Evolutionary conservation across 1,140 invertebrate genomes (phyloP).

Genomic region (Drosophila ananassae): DNA sequence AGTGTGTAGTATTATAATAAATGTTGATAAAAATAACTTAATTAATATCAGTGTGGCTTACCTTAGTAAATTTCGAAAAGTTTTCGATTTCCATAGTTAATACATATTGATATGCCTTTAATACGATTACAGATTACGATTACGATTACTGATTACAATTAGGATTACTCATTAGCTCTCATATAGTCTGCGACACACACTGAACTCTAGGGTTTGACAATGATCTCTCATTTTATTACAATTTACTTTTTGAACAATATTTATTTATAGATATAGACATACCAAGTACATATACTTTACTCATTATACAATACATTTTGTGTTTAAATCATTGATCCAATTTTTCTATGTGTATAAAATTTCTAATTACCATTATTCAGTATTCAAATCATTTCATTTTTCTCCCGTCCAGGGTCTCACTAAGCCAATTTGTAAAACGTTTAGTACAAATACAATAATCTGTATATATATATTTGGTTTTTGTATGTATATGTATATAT

Average conservation of each 20-base stretch:
- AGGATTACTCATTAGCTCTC: conserved; percentile 49
- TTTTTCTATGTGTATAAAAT: conserved; percentile 79
- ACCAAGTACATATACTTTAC: conserved; percentile 62
- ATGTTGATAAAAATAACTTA: conserved; percentile 75
- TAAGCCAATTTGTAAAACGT: conserved; percentile 82
- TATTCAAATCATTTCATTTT: conserved; percentile 43
- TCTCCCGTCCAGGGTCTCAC: conserved; percentile 36
- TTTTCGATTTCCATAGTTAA: conserved; percentile 60
- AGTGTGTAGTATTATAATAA: conserved; percentile 60
- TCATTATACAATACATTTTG: conserved; percentile 67
- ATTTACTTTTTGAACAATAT: conserved; percentile 64
- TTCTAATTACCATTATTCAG: conserved; percentile 62
- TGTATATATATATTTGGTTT: conserved; percentile 51
- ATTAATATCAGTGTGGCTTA: conserved; percentile 79
- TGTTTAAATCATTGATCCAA: conserved; percentile 65
- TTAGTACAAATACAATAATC: conserved; percentile 81
- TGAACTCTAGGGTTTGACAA: conserved; percentile 62
- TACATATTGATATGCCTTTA: conserved; percentile 76
- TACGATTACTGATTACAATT: conserved; percentile 56
- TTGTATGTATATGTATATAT: conserved; percentile 62
- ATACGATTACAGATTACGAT: conserved; percentile 65
- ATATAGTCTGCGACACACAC: conserved; percentile 62
- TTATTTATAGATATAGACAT: conserved; percentile 80
- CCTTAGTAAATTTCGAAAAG: conserved; percentile 65
- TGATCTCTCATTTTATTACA: conserved; percentile 31